A percentile compares a stretch with the other conserved stretches of the same genome.
These are phyloP conservation scores for Schizothorax lantsangensis DNA, from an alignment of 2,797 vertebrate species.

Conservation along the genomic window DNA sequence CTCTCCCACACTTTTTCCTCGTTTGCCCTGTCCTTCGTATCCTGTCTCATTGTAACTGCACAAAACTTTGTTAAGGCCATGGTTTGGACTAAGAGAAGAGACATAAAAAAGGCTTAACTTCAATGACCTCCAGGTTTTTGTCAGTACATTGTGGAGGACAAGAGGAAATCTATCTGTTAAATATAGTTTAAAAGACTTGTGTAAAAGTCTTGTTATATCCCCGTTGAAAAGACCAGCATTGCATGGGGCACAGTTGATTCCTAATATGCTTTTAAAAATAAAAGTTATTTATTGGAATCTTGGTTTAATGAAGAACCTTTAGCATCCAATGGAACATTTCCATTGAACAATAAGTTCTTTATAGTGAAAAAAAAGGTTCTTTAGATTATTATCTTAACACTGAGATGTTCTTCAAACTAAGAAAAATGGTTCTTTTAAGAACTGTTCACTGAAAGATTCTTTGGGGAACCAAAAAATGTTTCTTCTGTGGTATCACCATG, in stretches of 20 bases:
- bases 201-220: not conserved
- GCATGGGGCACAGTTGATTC: not conserved
- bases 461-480: not conserved
- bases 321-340: not conserved
- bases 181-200: not conserved
- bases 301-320: not conserved
- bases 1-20: slow-evolving; percentile 46
- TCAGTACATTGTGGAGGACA: slow-evolving; percentile 58
- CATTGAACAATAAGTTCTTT: not conserved
- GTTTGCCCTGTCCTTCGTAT: slow-evolving; percentile 70
- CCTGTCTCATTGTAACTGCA: slow-evolving; percentile 70
- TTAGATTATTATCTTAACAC: not conserved
- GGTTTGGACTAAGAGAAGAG: slow-evolving; percentile 69
- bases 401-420: not conserved
- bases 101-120: slow-evolving; percentile 70
- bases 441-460: not conserved
- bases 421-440: not conserved
- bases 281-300: not conserved
- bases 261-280: not conserved
- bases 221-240: not conserved
- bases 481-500: not conserved
- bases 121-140: slow-evolving; percentile 66
- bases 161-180: slow-evolving; percentile 5
- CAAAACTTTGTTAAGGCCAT: slow-evolving; percentile 74
- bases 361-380: not conserved